Base-by-base conservation (phyloP, 2,113 vertebrate genomes). In the Diadophis punctatus region DNA sequence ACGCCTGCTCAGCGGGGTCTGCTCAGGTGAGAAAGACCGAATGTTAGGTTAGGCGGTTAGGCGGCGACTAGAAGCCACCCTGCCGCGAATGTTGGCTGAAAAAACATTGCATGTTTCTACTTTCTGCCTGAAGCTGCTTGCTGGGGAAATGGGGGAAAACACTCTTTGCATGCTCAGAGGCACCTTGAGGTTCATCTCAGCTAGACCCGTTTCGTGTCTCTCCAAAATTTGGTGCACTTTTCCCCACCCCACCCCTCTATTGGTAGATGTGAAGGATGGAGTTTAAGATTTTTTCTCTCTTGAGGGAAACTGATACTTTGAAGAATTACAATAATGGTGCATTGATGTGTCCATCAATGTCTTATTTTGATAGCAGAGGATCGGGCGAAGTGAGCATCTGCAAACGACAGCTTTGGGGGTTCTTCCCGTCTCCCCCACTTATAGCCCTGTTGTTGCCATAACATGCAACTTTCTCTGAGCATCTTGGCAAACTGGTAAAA, bases 191-290 rank as follows among this genome's bases (percentile, higher is more conserved):
- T n/a, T 12, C 30, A 68, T n/a, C 12, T 74, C 14, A 16, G 30
- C 63, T 68, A 68, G 30, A 16, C 63, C 18, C 6, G 14, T 34
- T 34, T 18, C 1, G 4, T 7, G 30, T 74, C n/a, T 34, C 12
- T 68, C 30, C 63, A n/a, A 68, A 68, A 68, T n/a, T 68, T 0
- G 4, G 30, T 4, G 3, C 30, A 12, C 11, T 25, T 25, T 11
- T 1, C 1, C 52, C 53, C 1, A 4, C 6, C 5, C 20, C 55
- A 1, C 7, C 55, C 55, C 20, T 2, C 22, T 8, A 1, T 10
- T 10, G 8, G 56, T 27, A 27, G 58, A 27, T 63, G 10, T 30
- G 25, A 30, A 3, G 58, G 10, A 30, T 30, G 58, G 27, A 63
- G 27, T 27, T 11, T 27, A 25, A 27, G 58, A 60, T 51, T 55